Conservation (phyloP, 2,888 invertebrate genomes). For the Amiota minor region DNA sequence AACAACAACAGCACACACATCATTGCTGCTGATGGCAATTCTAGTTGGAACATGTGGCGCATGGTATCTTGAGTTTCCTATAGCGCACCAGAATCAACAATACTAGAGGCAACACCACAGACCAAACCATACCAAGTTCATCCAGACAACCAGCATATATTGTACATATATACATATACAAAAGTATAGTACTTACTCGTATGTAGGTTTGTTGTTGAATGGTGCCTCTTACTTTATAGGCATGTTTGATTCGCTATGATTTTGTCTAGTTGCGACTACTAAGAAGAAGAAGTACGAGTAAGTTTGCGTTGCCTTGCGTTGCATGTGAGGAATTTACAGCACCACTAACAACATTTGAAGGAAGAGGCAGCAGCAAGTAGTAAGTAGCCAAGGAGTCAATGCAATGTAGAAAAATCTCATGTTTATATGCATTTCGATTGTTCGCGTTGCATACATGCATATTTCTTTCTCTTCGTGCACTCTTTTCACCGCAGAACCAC, state of each 20-base stretch:
- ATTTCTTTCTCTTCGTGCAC: too few species aligned
- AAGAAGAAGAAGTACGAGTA: neutral
- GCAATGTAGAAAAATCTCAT: conserved; percentile 52
- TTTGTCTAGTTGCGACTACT: neutral
- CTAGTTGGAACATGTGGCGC: conserved; percentile 57
- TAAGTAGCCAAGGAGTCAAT: too few species aligned
- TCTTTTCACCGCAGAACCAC: neutral
- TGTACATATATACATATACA: neutral
- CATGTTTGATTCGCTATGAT: conserved; percentile 10
- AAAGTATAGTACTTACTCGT: too few species aligned
- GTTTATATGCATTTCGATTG: conserved; percentile 65
- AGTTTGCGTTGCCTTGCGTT: conserved; percentile 21
- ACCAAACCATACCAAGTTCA: neutral
- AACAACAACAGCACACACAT: neutral
- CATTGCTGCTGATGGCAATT: neutral
- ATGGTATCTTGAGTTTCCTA: conserved; percentile 20
- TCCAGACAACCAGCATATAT: neutral
- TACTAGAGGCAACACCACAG: neutral
- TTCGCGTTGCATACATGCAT: conserved; percentile 21
- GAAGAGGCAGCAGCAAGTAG: too few species aligned
- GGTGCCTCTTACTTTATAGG: too few species aligned
- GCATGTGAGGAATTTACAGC: conserved; percentile 30
- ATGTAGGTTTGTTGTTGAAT: too few species aligned
- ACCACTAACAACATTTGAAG: neutral
- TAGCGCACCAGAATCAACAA: conserved; percentile 12